phyloP scores from a whole-genome alignment of 2,113 vertebrate genomes.

The Pionites leucogaster region DNA sequence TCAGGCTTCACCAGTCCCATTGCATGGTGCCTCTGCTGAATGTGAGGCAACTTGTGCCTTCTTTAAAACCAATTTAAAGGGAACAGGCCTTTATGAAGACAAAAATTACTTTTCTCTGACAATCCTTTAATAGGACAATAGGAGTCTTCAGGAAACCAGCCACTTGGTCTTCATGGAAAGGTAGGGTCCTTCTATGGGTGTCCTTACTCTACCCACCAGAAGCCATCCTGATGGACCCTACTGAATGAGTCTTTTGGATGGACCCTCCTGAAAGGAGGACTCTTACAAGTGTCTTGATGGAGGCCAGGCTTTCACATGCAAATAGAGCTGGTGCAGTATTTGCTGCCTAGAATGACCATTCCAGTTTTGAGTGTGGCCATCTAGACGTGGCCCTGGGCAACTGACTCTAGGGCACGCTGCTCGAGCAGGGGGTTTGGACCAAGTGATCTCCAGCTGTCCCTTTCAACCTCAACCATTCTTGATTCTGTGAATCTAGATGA shows the following conservation, averaged over 20 bases:
- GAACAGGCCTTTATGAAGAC: neutral
- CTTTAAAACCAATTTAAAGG: neutral
- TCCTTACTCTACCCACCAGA: neutral
- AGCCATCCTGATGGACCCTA: neutral
- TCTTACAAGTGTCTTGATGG: neutral
- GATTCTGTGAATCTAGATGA: neutral
- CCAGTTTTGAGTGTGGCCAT: neutral
- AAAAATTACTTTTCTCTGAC: neutral
- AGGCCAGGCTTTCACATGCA: neutral
- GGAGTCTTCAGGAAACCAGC: neutral
- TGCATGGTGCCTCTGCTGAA: neutral
- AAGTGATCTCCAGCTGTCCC: neutral
- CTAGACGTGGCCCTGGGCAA: neutral
- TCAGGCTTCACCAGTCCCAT: neutral
- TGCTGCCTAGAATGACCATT: neutral
- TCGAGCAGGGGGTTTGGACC: neutral
- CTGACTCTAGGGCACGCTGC: neutral
- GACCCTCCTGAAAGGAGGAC: neutral
- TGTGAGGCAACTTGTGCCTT: neutral
- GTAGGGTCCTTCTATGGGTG: neutral
- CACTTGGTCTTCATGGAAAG: neutral
- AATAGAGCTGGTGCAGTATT: neutral
- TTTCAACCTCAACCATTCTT: neutral
- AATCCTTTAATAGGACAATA: neutral
- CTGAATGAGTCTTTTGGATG: neutral